These are phyloP conservation scores for Gonioctena quinquepunctata DNA, from an alignment of 1,140 invertebrate genomes.

Conservation along the genomic window DNA sequence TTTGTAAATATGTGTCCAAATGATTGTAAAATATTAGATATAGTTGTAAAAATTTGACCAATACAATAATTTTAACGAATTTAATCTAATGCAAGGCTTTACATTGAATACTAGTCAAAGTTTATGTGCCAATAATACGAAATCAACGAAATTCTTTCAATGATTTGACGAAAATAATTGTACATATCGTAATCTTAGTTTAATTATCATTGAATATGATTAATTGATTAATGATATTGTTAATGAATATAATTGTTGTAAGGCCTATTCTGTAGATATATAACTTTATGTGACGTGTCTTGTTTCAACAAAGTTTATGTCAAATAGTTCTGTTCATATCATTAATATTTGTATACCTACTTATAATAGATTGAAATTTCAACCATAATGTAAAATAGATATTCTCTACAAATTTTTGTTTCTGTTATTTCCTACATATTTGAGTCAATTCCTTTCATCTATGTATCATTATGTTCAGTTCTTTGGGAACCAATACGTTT, in stretches of 20 bases:
- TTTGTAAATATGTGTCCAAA: background rate
- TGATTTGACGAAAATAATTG: constrained; percentile 42
- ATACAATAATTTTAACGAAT: constrained; percentile 48
- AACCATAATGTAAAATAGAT: too few species aligned
- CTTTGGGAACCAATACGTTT: too few species aligned
- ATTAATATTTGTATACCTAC: background rate
- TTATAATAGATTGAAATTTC: too few species aligned
- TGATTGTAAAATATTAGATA: constrained; percentile 1
- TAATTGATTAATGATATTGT: constrained; percentile 31
- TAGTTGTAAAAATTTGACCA: constrained; percentile 29
- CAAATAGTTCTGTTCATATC: background rate
- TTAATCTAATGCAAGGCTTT: constrained; percentile 31
- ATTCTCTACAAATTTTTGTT: too few species aligned
- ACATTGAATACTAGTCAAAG: constrained; percentile 32
- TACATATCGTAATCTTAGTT: constrained; percentile 43
- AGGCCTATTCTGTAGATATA: background rate
- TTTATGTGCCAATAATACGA: constrained; percentile 41
- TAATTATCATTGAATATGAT: constrained; percentile 10
- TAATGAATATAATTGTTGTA: background rate
- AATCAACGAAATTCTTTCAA: constrained; percentile 45
- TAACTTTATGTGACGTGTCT: background rate
- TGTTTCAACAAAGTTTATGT: background rate
- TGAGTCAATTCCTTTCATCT: too few species aligned
- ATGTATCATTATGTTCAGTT: too few species aligned
- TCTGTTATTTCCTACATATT: too few species aligned